Evolutionary conservation across 2,888 invertebrate species (phyloP).

Genomic region (Brachycybe producta): DNA sequence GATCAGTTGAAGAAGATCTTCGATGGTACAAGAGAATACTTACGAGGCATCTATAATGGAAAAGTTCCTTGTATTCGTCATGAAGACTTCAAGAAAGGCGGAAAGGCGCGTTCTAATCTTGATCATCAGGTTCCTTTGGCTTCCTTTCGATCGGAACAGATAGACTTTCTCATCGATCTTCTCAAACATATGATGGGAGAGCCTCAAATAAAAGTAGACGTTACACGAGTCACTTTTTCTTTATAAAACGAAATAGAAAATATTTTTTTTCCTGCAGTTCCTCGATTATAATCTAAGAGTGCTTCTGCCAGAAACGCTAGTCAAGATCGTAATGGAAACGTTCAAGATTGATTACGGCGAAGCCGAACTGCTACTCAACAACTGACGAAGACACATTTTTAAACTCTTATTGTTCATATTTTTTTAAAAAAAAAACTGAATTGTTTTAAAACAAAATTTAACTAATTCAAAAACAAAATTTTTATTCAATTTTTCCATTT

Average conservation of each 20-base stretch:
- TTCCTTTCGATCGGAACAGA: neutral
- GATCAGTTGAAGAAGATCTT: neutral
- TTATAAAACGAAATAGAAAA: neutral
- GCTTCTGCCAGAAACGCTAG: conserved; percentile 6
- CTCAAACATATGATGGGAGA: neutral
- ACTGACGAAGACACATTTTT: neutral
- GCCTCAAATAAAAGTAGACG: neutral
- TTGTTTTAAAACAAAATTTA: too few species aligned
- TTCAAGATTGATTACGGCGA: neutral
- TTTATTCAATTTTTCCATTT: conserved; percentile 1
- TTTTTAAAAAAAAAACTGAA: too few species aligned
- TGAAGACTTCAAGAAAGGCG: neutral
- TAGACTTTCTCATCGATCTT: neutral
- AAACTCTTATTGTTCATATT: too few species aligned
- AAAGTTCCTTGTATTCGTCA: conserved; percentile 3
- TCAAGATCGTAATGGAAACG: conserved; percentile 2
- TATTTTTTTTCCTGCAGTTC: neutral
- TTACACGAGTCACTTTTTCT: neutral
- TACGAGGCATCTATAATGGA: conserved; percentile 2
- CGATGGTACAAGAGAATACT: neutral
- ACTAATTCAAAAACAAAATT: too few species aligned
- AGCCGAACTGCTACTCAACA: neutral
- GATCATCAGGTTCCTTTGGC: conserved; percentile 3
- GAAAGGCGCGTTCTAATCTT: neutral
- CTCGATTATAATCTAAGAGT: neutral